These are phyloP conservation scores for Monopterus albus DNA, from an alignment of 2,113 vertebrate species.

Conservation along the genomic window DNA sequence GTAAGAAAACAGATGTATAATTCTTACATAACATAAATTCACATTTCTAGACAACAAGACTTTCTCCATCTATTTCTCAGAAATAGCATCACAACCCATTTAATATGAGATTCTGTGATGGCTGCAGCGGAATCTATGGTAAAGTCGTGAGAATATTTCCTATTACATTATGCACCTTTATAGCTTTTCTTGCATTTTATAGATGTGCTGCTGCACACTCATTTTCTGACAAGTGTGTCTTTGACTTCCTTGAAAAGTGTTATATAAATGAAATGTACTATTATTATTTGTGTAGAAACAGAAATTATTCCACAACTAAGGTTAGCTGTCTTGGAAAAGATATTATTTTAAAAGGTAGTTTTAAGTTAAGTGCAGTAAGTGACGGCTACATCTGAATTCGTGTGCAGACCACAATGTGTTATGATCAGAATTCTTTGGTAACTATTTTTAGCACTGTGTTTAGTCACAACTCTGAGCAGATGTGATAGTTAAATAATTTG, in stretches of 20 bases:
- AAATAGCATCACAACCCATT: conserved; percentile 21
- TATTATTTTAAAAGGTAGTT: conserved; percentile 63
- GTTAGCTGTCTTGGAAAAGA: conserved; percentile 6
- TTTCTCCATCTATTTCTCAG: neutral
- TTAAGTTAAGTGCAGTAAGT: conserved; percentile 62
- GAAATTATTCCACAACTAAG: conserved; percentile 23
- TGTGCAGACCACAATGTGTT: conserved; percentile 10
- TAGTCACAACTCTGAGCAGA: conserved; percentile 27
- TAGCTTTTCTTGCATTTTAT: conserved; percentile 1
- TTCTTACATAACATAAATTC: neutral
- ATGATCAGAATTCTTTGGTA: conserved; percentile 70
- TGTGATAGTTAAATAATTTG: neutral
- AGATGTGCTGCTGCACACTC: conserved; percentile 5
- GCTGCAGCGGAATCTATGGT: conserved; percentile 15
- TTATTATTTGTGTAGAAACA: too few species aligned
- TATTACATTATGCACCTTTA: conserved; percentile 4
- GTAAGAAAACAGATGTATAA: neutral
- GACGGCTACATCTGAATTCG: conserved; percentile 45
- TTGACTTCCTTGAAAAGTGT: too few species aligned
- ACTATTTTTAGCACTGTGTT: conserved; percentile 31
- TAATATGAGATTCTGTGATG: conserved; percentile 7
- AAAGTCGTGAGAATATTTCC: neutral
- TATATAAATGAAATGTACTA: too few species aligned
- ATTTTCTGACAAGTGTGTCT: conserved; percentile 10
- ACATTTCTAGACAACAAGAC: too few species aligned